phyloP scores from a whole-genome alignment of 2,113 vertebrate species.

The Strix aluco region DNA sequence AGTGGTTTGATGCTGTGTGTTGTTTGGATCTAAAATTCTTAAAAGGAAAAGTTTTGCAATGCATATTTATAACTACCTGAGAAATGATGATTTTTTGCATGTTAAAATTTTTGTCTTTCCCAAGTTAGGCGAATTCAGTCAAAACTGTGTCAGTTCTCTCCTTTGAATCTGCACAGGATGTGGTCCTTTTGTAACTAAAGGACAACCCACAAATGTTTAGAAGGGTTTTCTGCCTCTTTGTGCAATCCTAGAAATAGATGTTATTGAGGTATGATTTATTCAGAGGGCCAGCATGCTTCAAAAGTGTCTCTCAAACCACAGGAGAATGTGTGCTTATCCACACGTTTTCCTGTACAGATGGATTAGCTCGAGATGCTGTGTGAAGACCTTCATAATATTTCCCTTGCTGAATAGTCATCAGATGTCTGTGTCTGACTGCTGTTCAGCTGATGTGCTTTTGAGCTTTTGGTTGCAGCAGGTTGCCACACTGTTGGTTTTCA shows the following conservation, averaged over 20 bases:
- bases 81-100: not conserved
- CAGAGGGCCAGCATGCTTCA: not conserved
- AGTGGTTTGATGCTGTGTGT: not conserved
- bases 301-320: not conserved
- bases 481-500: not conserved
- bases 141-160: not conserved
- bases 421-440: not conserved
- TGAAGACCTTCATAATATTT: not conserved
- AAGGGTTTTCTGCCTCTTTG: not conserved
- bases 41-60: not conserved
- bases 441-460: not conserved
- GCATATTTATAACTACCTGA: not conserved
- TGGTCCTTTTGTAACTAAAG: not conserved
- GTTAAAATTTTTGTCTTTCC: not conserved
- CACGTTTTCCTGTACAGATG: not conserved
- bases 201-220: not conserved
- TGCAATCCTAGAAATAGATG: not conserved
- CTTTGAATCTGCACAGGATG: not conserved
- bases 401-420: not conserved
- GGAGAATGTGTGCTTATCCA: not conserved
- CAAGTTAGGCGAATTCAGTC: not conserved
- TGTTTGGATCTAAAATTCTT: not conserved
- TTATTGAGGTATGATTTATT: not conserved
- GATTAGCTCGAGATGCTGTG: not conserved
- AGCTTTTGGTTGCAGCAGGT: not conserved